Evolutionary conservation across 2,888 invertebrate genomes (phyloP), one percentile per base, ranked within the genome.

Genomic region (Bugulina stolonifera): DNA sequence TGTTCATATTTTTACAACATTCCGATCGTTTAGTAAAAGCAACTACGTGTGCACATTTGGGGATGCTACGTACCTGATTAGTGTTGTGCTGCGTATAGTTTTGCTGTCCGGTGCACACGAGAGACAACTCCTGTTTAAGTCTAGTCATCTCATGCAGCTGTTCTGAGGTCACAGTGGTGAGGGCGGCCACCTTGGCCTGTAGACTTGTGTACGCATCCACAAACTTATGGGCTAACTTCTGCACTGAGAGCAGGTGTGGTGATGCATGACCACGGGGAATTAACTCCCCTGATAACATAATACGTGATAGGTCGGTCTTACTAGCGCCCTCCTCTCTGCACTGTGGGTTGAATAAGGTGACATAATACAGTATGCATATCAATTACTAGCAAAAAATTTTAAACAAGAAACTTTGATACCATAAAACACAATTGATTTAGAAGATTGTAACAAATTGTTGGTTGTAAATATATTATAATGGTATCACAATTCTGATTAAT

Each of bases 161-260:
- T n/a, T 64, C 64, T 29, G 64, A 29, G 10, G 64, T 64, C 3
- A 64, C 64, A 64, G 64, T 64, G n/a, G 2, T 32, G 34, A 64
- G 64, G 10, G 64, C 64, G 2, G 64, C 22, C 1, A 64, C 32
- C 32, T 34, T 64, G 32, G 64, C 34, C 32, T 64, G 64, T 32
- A 64, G 29, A 64, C 29, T 27, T 29, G 64, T 64, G 64, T 64
- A 34, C 2, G 64, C 22, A 22, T 64, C 32, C 5, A 64, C 64
- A 64, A 64, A 64, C 64, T 64, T 32, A 10, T 64, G 64, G 32
- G 64, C 64, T 14, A 64, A 34, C 32, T 27, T 64, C 32, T 64
- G 64, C 32, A 64, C 64, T 10, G 64, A 27, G 32, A 64, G 64
- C 14, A 64, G n/a, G n/a, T 64, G 25, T 25, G 64, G 64, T 14